Conservation (phyloP, 2,888 invertebrate species). For the Agrilus mali region DNA sequence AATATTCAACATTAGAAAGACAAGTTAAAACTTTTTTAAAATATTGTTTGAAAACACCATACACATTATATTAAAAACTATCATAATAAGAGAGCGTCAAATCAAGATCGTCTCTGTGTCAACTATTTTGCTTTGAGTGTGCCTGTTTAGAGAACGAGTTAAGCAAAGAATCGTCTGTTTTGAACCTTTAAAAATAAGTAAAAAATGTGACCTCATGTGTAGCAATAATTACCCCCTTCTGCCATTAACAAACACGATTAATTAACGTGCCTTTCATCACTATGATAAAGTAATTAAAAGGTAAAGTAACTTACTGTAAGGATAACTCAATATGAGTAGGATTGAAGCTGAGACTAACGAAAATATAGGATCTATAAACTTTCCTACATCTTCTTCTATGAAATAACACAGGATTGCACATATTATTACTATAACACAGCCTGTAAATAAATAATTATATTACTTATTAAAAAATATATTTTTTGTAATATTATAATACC, state of each 20-base stretch:
- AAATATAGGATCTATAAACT: conserved; percentile 61
- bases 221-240: no score
- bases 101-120: no score
- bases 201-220: neutral
- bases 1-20: no score
- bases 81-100: no score
- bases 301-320: conserved; percentile 53
- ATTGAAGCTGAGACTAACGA: conserved; percentile 62
- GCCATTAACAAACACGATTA: neutral
- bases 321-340: conserved; percentile 63
- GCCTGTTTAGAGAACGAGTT: no score
- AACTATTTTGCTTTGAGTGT: no score
- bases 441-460: conserved; percentile 29
- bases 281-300: neutral
- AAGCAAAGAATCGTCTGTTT: no score
- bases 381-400: conserved; percentile 47
- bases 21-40: no score
- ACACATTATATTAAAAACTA: no score
- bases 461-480: conserved; percentile 2
- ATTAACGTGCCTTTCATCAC: neutral
- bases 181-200: no score
- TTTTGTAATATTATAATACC: conserved; percentile 27
- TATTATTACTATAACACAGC: conserved; percentile 64
- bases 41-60: neutral
- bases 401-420: conserved; percentile 49